Evolutionary conservation across 2,888 invertebrate species (phyloP).

Genomic region (Pseudolycoriella hygida): DNA sequence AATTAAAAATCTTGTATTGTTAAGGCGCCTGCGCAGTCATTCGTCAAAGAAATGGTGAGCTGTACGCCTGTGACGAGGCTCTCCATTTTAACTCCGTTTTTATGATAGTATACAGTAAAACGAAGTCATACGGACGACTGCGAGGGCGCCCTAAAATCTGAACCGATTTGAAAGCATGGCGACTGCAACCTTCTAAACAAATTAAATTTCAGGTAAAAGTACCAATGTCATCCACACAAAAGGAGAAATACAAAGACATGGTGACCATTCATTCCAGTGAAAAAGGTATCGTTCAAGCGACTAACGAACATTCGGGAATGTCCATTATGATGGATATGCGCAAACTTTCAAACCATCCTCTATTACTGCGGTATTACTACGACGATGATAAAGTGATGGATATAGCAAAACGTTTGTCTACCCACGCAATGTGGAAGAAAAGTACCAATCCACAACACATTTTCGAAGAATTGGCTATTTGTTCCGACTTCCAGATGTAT

Average conservation of each 20-base stretch:
- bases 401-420: slow-evolving; percentile 53
- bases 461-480: slow-evolving; percentile 68
- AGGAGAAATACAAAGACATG: slow-evolving; percentile 55
- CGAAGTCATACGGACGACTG: too few relatives aligned
- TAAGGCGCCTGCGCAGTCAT: too few relatives aligned
- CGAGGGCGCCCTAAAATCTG: too few relatives aligned
- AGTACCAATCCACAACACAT: slow-evolving; percentile 53
- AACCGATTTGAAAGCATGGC: too few relatives aligned
- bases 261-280: slow-evolving; percentile 46
- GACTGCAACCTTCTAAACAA: too few relatives aligned
- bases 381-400: slow-evolving; percentile 39
- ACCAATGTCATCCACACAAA: slow-evolving; percentile 54
- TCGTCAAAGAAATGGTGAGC: too few relatives aligned
- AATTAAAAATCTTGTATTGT: too few relatives aligned
- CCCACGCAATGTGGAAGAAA: slow-evolving; percentile 52
- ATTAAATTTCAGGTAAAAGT: slow-evolving; percentile 32
- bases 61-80: too few relatives aligned
- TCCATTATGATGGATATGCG: slow-evolving; percentile 86
- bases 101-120: too few relatives aligned
- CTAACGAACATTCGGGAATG: slow-evolving; percentile 43
- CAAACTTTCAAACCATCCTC: slow-evolving; percentile 86
- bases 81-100: too few relatives aligned
- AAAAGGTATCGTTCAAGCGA: slow-evolving; percentile 37
- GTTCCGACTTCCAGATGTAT: slow-evolving; percentile 87
- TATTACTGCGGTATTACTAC: slow-evolving; percentile 61